Evolutionary conservation across 2,888 invertebrate species (phyloP).

Genomic region (Phalangium opilio): DNA sequence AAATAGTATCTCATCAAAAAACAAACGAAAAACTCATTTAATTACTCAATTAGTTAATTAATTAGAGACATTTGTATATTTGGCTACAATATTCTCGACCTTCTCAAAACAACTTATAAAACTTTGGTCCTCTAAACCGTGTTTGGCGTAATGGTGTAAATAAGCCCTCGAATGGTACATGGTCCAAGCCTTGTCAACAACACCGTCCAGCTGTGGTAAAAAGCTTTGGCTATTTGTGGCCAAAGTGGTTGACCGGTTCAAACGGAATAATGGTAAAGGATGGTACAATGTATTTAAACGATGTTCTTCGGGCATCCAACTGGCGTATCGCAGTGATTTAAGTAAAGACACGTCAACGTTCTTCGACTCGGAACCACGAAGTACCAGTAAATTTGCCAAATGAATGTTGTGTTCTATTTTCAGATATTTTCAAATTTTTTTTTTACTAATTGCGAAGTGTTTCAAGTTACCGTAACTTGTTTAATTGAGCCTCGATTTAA

Average conservation of each 20-base stretch:
- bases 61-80: conserved; percentile 11
- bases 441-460: too few relatives aligned
- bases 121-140: conserved; percentile 30
- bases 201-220: conserved; percentile 24
- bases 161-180: conserved; percentile 33
- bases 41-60: too few relatives aligned
- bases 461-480: too few relatives aligned
- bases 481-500: too few relatives aligned
- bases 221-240: conserved; percentile 30
- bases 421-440: too few relatives aligned
- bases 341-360: conserved; percentile 7
- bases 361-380: conserved; percentile 11
- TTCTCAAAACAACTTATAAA: conserved; percentile 31
- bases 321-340: conserved; percentile 9
- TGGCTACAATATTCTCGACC: conserved; percentile 30
- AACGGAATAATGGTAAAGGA: conserved; percentile 25
- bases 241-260: conserved; percentile 29
- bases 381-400: conserved; percentile 9
- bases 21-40: too few relatives aligned
- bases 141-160: conserved; percentile 32
- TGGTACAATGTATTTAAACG: conserved; percentile 19
- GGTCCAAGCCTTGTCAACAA: conserved; percentile 31
- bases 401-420: neutral
- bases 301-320: conserved; percentile 9
- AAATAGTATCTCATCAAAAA: too few relatives aligned